Conservation (phyloP, 2,113 vertebrate genomes). For the Aix galericulata region DNA sequence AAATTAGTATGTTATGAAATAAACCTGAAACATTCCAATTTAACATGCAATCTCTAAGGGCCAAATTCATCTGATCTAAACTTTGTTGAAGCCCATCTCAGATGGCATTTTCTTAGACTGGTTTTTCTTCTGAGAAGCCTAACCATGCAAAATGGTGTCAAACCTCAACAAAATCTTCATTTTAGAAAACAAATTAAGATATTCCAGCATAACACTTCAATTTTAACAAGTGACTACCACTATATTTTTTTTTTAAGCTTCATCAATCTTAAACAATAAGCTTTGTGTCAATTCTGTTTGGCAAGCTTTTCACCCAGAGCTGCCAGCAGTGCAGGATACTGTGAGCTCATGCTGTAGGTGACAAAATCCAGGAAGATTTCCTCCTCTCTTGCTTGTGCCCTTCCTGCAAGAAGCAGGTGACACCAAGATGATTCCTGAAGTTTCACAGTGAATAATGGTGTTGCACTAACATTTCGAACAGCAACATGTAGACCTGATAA, state of each 20-base stretch:
- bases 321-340: not conserved
- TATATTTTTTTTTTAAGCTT: not conserved
- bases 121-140: not conserved
- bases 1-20: not conserved
- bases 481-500: not conserved
- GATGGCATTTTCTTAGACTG: not conserved
- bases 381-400: not conserved
- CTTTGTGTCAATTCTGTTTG: not conserved
- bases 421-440: not conserved
- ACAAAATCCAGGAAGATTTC: not conserved
- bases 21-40: not conserved
- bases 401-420: not conserved
- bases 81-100: not conserved
- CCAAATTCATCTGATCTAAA: not conserved
- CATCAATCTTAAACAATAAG: not conserved
- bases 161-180: not conserved
- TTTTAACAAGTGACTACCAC: not conserved
- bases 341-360: not conserved
- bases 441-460: not conserved
- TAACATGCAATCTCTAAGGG: not conserved
- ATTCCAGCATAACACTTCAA: not conserved
- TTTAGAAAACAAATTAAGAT: not conserved
- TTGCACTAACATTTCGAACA: conserved; percentile 6
- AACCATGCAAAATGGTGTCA: not conserved
- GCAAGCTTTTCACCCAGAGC: not conserved